These are phyloP conservation scores for Synaphobranchus kaupii DNA, from an alignment of 2,797 vertebrate species.

Conservation along the genomic window DNA sequence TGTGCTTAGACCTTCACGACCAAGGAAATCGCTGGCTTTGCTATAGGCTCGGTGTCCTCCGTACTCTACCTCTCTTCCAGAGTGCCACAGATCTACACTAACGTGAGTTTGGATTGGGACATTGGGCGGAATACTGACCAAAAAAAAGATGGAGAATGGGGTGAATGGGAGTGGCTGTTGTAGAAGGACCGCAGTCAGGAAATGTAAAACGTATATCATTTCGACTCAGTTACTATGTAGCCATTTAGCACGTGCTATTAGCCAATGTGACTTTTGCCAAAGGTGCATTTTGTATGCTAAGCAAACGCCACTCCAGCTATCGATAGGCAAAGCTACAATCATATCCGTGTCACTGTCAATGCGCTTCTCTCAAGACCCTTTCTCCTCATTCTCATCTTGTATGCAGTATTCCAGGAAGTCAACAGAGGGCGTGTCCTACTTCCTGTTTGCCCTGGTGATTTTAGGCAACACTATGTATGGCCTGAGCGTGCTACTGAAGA, in stretches of 20 bases:
- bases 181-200: neutral
- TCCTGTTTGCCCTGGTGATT: slow-evolving; percentile 90
- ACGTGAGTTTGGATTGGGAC: slow-evolving; percentile 76
- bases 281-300: neutral
- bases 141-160: neutral
- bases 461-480: slow-evolving; percentile 89
- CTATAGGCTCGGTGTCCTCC: slow-evolving; percentile 85
- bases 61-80: slow-evolving; percentile 88
- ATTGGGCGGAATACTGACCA: too few species aligned
- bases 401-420: slow-evolving; percentile 86
- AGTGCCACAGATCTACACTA: slow-evolving; percentile 89
- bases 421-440: slow-evolving; percentile 85
- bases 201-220: neutral
- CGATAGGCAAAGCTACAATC: too few species aligned
- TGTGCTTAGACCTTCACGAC: slow-evolving; percentile 76
- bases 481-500: slow-evolving; percentile 87
- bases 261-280: too few species aligned
- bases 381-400: neutral
- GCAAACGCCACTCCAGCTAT: neutral
- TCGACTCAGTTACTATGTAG: too few species aligned
- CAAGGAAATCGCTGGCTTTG: slow-evolving; percentile 84
- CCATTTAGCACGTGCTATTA: neutral
- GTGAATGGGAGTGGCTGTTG: neutral
- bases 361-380: neutral
- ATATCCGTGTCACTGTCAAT: neutral